Evolutionary conservation across 1,140 invertebrate species (phyloP).

Genomic region (Tetramorium simillimum): DNA sequence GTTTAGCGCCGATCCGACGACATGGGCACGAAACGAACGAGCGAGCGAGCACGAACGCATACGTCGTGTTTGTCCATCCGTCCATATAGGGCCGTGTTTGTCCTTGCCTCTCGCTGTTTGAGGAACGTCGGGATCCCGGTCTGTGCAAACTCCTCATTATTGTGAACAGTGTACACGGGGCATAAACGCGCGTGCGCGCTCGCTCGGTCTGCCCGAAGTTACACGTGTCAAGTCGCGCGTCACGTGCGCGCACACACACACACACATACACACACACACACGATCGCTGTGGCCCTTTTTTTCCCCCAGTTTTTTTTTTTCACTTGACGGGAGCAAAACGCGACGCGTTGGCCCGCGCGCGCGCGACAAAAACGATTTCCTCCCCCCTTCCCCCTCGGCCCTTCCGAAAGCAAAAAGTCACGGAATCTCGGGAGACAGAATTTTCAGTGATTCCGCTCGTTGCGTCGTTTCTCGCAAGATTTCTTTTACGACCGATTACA

Average conservation of each 20-base stretch:
- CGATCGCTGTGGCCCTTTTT: constrained; percentile 29
- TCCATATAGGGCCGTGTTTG: constrained; percentile 79
- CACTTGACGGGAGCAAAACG: neutral
- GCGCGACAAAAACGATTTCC: neutral
- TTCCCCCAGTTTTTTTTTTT: neutral
- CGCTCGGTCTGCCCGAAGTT: constrained; percentile 32
- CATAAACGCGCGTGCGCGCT: constrained; percentile 72
- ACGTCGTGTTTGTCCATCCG: constrained; percentile 77
- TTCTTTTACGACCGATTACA: neutral
- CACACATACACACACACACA: constrained; percentile 6
- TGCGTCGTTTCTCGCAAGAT: neutral
- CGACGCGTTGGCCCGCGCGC: neutral
- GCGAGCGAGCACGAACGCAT: constrained; percentile 21
- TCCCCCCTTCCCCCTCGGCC: neutral
- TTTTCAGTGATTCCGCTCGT: neutral
- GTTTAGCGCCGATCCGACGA: constrained; percentile 49
- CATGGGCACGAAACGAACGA: constrained; percentile 31
- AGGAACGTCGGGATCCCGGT: constrained; percentile 83
- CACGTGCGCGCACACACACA: constrained; percentile 8
- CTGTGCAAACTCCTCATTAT: constrained; percentile 84
- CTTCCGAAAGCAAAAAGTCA: neutral
- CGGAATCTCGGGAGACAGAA: neutral
- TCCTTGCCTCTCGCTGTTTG: constrained; percentile 79
- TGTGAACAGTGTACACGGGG: constrained; percentile 79
- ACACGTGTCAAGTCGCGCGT: constrained; percentile 63